These are phyloP conservation scores for Pseudococcus jackbeardsleyi DNA, from an alignment of 2,888 invertebrate species.

Conservation along the genomic window DNA sequence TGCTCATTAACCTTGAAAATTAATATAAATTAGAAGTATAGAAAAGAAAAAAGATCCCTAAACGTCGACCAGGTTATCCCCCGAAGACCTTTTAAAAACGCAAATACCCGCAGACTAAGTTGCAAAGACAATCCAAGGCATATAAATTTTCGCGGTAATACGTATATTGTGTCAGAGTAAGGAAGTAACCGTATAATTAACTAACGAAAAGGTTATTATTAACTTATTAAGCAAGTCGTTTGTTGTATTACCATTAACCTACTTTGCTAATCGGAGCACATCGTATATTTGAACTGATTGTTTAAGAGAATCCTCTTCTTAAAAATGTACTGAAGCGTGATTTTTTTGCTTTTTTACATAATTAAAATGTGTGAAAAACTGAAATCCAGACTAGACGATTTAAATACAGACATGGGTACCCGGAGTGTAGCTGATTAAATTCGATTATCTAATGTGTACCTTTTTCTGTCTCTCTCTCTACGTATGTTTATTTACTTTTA, in stretches of 20 bases:
- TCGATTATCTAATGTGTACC: constrained; percentile 48
- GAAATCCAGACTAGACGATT: constrained; percentile 38
- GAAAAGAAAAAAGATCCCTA: neutral
- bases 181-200: constrained; percentile 51
- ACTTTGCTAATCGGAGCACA: constrained; percentile 53
- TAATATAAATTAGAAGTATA: neutral
- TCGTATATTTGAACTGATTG: constrained; percentile 53
- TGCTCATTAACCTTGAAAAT: constrained; percentile 41
- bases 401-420: neutral
- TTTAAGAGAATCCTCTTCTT: constrained; percentile 37
- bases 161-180: constrained; percentile 50
- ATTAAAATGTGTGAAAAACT: constrained; percentile 52
- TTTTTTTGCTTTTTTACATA: constrained; percentile 33
- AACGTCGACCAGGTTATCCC: neutral
- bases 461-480: neutral
- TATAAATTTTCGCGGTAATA: constrained; percentile 37
- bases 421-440: neutral
- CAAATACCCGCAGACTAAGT: neutral
- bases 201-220: constrained; percentile 53
- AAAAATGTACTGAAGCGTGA: constrained; percentile 51
- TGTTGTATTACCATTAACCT: constrained; percentile 54
- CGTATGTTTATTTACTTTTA: neutral
- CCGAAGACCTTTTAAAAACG: neutral
- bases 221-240: constrained; percentile 56
- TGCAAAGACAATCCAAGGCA: neutral